Base-by-base conservation (phyloP, 2,888 invertebrate species). In the Tenthredo distinguenda region DNA sequence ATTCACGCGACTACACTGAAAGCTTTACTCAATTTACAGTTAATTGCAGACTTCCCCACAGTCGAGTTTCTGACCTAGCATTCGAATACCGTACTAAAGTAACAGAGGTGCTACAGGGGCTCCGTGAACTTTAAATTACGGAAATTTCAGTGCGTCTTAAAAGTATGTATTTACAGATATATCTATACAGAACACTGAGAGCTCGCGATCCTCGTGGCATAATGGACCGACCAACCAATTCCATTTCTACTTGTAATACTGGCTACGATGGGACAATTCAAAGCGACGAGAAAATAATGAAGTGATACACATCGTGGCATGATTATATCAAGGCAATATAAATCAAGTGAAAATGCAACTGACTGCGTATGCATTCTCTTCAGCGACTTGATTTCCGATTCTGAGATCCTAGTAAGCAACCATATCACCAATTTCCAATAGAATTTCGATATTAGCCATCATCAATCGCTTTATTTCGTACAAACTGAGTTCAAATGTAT, bases 1-100 rank as follows among this genome's bases (percentile, higher is more conserved):
- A 40, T 72, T 72, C 21, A 43, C 10, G 21, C 10, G 10, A 43
- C 40, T 72, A 72, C 43, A 74, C 31, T 50, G n/a, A 55, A 55
- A 12, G 50, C 31, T 47, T 50, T 31, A 77, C 77, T 77, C 55
- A 55, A 50, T 50, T 77, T 34, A 77, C n/a, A 77, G 50, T 50
- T 77, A 55, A 77, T 77, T 34, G 77, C 15, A 55, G 34, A 31
- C 77, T 7, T 12, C 31, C 43, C 40, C 21, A 21, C 74, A 43
- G 43, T 74, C 74, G 37, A 74, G 26, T 9, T 18, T 43, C 43
- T 74, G 43, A 74, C 18, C 55, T 18, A 55, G 55, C 31, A 77
- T 31, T 50, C 34, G 77, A 77, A 55, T 50, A 55, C 77, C 55
- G 77, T 26, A 50, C 26, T 50, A 55, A 50, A 50, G 47, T 77